A percentile compares a stretch with the other conserved stretches of the same genome.
Evolutionary conservation across 2,113 vertebrate species (phyloP).

Genomic region (Lophochroa leadbeateri): DNA sequence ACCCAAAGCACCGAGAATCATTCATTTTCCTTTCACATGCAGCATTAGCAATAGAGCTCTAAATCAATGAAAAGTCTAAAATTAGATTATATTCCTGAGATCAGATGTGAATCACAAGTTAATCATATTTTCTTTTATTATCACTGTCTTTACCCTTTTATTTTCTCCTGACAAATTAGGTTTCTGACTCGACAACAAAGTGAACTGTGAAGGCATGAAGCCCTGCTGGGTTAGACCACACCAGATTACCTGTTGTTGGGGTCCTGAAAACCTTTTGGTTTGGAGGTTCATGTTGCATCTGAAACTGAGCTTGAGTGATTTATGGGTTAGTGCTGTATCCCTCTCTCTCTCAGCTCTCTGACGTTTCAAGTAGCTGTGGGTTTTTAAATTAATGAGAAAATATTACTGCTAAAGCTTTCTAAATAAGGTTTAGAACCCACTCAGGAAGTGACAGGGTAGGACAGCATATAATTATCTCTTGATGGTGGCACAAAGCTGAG

Average conservation of each 20-base stretch:
- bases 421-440: slow-evolving; percentile 16
- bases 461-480: not conserved
- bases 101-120: slow-evolving; percentile 68
- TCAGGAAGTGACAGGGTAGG: not conserved
- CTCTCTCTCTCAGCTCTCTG: not conserved
- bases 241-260: not conserved
- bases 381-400: slow-evolving; percentile 16
- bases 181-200: slow-evolving; percentile 16
- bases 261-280: not conserved
- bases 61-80: slow-evolving; percentile 62
- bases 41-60: slow-evolving; percentile 53
- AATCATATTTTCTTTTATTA: slow-evolving; percentile 65
- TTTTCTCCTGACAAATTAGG: slow-evolving; percentile 55
- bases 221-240: not conserved
- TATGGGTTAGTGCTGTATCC: not conserved
- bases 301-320: not conserved
- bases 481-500: not conserved
- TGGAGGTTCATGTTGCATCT: not conserved
- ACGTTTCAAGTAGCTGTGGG: not conserved
- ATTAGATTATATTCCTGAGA: slow-evolving; percentile 65
- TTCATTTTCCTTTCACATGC: slow-evolving; percentile 56
- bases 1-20: slow-evolving; percentile 52
- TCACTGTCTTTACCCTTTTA: slow-evolving; percentile 56
- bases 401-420: not conserved
- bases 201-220: slow-evolving; percentile 48